Evolutionary conservation across 2,888 invertebrate species (phyloP).

Genomic region (Epiperipatus broadwayi): DNA sequence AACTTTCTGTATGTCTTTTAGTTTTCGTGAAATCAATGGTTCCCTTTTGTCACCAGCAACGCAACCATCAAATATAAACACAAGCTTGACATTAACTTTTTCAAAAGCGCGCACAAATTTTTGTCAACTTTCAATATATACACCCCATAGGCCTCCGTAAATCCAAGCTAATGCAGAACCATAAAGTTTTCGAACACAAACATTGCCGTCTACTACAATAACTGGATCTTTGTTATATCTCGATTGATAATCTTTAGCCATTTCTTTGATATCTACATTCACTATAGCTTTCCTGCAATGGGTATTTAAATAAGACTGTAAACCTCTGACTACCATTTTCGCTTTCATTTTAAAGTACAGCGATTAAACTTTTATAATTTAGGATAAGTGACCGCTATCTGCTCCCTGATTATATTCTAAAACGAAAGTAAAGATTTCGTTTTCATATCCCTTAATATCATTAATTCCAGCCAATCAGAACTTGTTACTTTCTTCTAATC

Average conservation of each 20-base stretch:
- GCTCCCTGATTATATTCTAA: too few species aligned
- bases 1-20: slow-evolving; percentile 19
- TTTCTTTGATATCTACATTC: slow-evolving; percentile 20
- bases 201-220: slow-evolving; percentile 24
- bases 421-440: too few species aligned
- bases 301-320: slow-evolving; percentile 23
- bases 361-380: too few species aligned
- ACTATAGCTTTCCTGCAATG: slow-evolving; percentile 20
- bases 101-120: slow-evolving; percentile 20
- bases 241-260: slow-evolving; percentile 18
- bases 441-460: too few species aligned
- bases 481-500: too few species aligned
- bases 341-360: too few species aligned
- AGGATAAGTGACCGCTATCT: too few species aligned
- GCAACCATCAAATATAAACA: slow-evolving; percentile 25
- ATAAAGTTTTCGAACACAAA: slow-evolving; percentile 20
- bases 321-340: slow-evolving; percentile 23
- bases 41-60: slow-evolving; percentile 21
- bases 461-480: too few species aligned
- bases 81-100: slow-evolving; percentile 19
- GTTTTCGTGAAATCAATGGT: slow-evolving; percentile 22
- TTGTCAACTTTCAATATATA: slow-evolving; percentile 20
- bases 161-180: slow-evolving; percentile 22
- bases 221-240: slow-evolving; percentile 19
- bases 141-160: slow-evolving; percentile 23